Evolutionary conservation across 2,113 vertebrate species (phyloP).

Genomic region (Sylvilagus bachmani): DNA sequence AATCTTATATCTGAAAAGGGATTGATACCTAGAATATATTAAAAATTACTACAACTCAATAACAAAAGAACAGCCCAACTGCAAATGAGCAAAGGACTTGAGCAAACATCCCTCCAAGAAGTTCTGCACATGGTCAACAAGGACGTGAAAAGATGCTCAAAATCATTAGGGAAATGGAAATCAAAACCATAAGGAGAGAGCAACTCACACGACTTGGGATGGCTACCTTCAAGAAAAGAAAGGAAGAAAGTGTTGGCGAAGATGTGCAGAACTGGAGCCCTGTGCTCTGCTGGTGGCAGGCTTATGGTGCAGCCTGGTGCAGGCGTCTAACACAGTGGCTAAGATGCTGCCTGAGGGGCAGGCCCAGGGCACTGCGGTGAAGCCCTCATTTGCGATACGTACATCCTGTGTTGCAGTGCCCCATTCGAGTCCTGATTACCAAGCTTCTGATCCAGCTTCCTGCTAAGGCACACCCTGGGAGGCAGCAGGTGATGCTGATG

Average conservation of each 20-base stretch:
- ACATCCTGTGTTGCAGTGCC: too few relatives aligned
- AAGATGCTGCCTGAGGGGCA: too few relatives aligned
- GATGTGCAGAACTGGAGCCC: background rate
- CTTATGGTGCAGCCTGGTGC: too few relatives aligned
- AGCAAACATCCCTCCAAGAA: slow-evolving; percentile 20
- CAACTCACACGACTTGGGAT: background rate
- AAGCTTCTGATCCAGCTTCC: too few relatives aligned
- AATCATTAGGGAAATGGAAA: slow-evolving; percentile 8
- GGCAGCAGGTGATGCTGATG: too few relatives aligned
- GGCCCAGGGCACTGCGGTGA: too few relatives aligned
- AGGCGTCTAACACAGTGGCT: too few relatives aligned
- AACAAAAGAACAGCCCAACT: background rate
- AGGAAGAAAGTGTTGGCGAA: background rate
- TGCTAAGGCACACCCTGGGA: too few relatives aligned
- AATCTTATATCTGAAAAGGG: background rate
- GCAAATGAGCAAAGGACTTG: background rate
- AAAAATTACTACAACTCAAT: slow-evolving; percentile 11
- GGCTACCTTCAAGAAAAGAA: background rate
- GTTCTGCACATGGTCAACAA: background rate
- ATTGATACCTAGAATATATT: background rate
- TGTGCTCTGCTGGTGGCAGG: background rate
- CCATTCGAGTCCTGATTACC: too few relatives aligned
- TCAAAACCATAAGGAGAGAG: background rate
- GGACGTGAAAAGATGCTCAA: background rate
- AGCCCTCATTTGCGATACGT: too few relatives aligned